phyloP scores from a whole-genome alignment of 2,888 invertebrate genomes.

The Pachymerium ferrugineum region DNA sequence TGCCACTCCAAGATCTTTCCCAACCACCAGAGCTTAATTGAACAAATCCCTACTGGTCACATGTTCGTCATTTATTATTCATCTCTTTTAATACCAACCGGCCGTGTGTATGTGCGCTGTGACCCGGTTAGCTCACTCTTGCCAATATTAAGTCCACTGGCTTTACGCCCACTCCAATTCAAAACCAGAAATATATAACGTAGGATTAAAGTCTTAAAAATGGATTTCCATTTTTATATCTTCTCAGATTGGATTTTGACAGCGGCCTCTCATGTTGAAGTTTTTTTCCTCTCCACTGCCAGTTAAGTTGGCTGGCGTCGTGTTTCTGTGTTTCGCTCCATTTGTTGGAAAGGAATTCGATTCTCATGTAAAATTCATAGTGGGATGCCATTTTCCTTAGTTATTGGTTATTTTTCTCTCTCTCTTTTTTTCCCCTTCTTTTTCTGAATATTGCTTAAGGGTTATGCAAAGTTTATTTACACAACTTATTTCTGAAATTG shows the following conservation, averaged over 20 bases:
- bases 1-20: too few species aligned
- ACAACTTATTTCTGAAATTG: background rate
- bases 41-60: background rate
- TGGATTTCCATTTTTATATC: too few species aligned
- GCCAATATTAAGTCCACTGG: too few species aligned
- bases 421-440: background rate
- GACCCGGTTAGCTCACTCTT: background rate
- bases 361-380: background rate
- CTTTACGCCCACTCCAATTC: too few species aligned
- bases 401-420: background rate
- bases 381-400: background rate
- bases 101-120: background rate
- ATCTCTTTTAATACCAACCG: background rate
- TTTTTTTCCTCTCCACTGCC: too few species aligned
- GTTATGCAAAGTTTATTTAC: background rate
- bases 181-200: too few species aligned
- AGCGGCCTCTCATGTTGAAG: too few species aligned
- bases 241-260: too few species aligned
- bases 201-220: too few species aligned
- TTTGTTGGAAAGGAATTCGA: background rate
- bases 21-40: background rate
- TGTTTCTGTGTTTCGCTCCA: background rate
- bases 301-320: too few species aligned
- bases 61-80: slow-evolving; percentile 5
- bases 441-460: background rate